phyloP scores from a whole-genome alignment of 2,888 invertebrate genomes.

The Danaus chrysippus region DNA sequence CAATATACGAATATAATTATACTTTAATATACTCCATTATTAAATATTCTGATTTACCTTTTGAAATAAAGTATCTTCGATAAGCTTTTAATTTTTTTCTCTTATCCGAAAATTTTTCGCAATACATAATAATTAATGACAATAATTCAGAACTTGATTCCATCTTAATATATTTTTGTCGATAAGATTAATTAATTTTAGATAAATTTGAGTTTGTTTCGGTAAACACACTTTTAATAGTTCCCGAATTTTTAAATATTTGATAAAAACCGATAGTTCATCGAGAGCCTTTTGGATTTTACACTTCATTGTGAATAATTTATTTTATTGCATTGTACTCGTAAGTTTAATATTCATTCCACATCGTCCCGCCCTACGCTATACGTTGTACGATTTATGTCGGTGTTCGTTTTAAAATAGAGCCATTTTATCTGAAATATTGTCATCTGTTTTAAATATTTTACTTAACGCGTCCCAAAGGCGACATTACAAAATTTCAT shows the following conservation, averaged over 20 bases:
- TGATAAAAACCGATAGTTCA: background rate
- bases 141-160: no score
- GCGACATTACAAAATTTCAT: slow-evolving; percentile 60
- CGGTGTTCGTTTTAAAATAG: slow-evolving; percentile 71
- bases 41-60: no score
- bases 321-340: slow-evolving; percentile 45
- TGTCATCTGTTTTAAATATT: slow-evolving; percentile 77
- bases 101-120: no score
- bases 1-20: background rate
- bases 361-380: slow-evolving; percentile 60
- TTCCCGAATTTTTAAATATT: background rate
- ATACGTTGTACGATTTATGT: slow-evolving; percentile 69
- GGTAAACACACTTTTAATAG: background rate
- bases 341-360: slow-evolving; percentile 64
- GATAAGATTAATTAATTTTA: no score
- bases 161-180: no score
- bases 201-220: no score
- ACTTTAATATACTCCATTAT: no score
- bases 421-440: slow-evolving; percentile 76
- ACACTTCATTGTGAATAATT: slow-evolving; percentile 21
- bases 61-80: no score
- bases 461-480: slow-evolving; percentile 70
- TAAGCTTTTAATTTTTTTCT: no score
- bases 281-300: slow-evolving; percentile 13
- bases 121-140: no score